Conservation (phyloP, 2,113 vertebrate genomes). For the Tiliqua scincoides region DNA sequence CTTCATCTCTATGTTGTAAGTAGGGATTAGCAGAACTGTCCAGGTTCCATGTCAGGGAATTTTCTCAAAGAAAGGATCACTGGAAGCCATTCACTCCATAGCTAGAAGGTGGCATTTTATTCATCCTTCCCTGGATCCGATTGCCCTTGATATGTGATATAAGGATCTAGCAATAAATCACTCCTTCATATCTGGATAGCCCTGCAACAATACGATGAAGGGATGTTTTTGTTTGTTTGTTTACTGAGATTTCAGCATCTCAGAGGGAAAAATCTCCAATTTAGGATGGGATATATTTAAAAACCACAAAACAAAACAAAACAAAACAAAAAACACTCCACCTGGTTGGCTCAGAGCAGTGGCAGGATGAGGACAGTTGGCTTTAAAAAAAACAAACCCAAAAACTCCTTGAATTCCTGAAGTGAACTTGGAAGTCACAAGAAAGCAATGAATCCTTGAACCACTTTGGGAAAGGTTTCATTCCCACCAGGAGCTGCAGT, state of each 20-base stretch:
- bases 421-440: neutral
- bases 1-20: neutral
- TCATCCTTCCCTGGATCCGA: neutral
- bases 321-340: neutral
- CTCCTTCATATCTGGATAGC: neutral
- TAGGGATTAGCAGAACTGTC: neutral
- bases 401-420: neutral
- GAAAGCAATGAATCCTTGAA: neutral
- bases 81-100: neutral
- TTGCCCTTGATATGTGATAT: too few relatives aligned
- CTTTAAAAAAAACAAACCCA: neutral
- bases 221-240: neutral
- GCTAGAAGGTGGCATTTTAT: neutral
- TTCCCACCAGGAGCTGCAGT: too few relatives aligned
- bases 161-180: neutral
- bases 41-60: neutral
- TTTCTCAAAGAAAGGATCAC: neutral
- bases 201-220: neutral
- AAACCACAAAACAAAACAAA: too few relatives aligned
- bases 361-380: neutral
- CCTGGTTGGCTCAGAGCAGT: neutral
- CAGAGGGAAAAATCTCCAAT: neutral
- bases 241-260: neutral
- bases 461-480: neutral
- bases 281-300: neutral